These are phyloP conservation scores for Globicephala melas DNA, from an alignment of 2,113 vertebrate species.

Conservation along the genomic window DNA sequence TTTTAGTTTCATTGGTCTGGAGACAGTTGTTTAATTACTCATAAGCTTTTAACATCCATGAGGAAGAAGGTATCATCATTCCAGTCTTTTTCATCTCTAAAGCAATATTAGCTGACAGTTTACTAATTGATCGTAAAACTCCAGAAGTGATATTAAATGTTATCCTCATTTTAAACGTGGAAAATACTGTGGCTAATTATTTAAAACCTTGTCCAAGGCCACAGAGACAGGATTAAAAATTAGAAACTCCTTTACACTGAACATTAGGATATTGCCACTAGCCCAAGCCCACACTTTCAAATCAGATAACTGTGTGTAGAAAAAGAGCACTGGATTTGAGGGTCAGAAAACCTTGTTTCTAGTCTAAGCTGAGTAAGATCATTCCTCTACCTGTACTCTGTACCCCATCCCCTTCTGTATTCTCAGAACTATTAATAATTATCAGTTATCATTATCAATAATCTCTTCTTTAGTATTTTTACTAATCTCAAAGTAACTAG, in stretches of 20 bases:
- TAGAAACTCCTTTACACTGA: slow-evolving; percentile 12
- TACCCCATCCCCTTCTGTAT: neutral
- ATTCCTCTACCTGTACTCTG: neutral
- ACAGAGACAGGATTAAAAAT: neutral
- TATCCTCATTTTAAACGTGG: neutral
- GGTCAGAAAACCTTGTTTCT: neutral
- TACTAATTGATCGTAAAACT: slow-evolving; percentile 26
- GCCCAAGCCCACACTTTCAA: neutral
- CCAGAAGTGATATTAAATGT: neutral
- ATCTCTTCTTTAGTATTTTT: neutral
- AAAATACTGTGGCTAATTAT: neutral
- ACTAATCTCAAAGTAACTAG: neutral
- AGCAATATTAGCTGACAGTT: neutral
- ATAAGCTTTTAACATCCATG: neutral
- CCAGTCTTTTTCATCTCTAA: slow-evolving; percentile 5
- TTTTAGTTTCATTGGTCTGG: neutral
- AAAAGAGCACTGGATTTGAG: neutral
- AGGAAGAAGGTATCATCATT: neutral
- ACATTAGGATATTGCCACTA: neutral
- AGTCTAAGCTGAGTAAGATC: neutral
- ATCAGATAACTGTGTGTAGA: neutral
- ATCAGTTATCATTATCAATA: neutral
- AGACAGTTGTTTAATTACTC: neutral
- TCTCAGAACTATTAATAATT: neutral
- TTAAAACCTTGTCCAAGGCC: neutral